phyloP scores from a whole-genome alignment of 1,140 invertebrate genomes.

The Subanguina moxae region DNA sequence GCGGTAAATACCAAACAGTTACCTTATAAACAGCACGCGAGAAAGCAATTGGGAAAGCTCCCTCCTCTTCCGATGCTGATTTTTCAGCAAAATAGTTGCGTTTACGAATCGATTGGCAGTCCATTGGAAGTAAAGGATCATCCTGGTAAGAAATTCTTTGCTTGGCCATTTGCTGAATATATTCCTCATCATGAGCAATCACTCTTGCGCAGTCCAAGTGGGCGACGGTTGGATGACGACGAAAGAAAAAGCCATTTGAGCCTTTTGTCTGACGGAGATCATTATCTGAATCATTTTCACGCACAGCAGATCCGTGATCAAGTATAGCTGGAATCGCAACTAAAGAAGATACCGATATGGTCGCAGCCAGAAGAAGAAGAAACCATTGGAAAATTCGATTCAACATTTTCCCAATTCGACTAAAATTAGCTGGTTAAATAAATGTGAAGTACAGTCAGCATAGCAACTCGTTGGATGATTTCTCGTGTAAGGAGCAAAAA shows the following conservation, averaged over 20 bases:
- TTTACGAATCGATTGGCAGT: constrained; percentile 15
- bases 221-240: neutral
- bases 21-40: constrained; percentile 31
- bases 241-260: neutral
- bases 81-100: constrained; percentile 24
- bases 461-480: too few species aligned
- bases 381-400: too few species aligned
- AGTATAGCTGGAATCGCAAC: too few species aligned
- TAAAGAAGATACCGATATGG: too few species aligned
- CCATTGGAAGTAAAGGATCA: constrained; percentile 16
- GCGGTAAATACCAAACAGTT: neutral
- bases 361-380: too few species aligned
- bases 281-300: too few species aligned
- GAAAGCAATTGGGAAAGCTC: constrained; percentile 35
- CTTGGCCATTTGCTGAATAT: neutral
- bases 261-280: too few species aligned
- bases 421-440: too few species aligned
- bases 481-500: too few species aligned
- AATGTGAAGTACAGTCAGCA: too few species aligned
- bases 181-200: neutral
- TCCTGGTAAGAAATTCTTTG: neutral
- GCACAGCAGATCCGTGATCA: too few species aligned
- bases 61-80: constrained; percentile 17
- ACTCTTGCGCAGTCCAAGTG: neutral
- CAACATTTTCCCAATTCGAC: too few species aligned